A percentile compares a stretch with the other conserved stretches of the same genome.
phyloP scores from a whole-genome alignment of 2,113 vertebrate genomes.

The Desmodus rotundus region DNA sequence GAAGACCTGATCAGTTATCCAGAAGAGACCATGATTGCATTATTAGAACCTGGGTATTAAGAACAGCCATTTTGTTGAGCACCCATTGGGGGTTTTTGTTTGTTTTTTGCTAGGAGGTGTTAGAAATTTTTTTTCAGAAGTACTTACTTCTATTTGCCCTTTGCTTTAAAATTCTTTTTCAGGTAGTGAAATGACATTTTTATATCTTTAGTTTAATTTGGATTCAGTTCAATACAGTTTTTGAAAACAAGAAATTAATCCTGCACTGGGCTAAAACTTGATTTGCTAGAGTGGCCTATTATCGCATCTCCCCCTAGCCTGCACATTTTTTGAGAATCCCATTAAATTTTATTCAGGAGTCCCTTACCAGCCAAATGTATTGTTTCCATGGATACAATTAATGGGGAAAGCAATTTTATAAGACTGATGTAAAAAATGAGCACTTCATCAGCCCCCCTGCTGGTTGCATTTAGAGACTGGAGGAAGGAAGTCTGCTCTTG shows the following conservation, averaged over 20 bases:
- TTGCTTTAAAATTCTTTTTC: constrained; percentile 61
- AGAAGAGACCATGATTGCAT: constrained; percentile 63
- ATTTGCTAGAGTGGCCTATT: constrained; percentile 31
- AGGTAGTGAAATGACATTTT: constrained; percentile 70
- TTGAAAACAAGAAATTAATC: constrained; percentile 70
- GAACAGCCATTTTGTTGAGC: constrained; percentile 62
- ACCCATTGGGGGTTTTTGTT: constrained; percentile 21
- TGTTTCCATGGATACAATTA: constrained; percentile 89
- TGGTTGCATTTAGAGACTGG: constrained; percentile 73
- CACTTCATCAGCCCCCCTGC: constrained; percentile 80
- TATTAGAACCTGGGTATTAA: constrained; percentile 68
- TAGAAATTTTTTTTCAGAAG: constrained; percentile 39
- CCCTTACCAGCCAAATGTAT: constrained; percentile 81
- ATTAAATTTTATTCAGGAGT: constrained; percentile 81
- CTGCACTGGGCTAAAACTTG: constrained; percentile 56
- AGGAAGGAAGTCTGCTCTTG: constrained; percentile 62
- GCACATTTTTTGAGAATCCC: constrained; percentile 79
- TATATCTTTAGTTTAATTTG: constrained; percentile 53
- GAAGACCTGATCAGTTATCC: constrained; percentile 60
- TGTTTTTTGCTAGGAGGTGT: constrained; percentile 63
- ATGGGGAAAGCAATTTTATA: constrained; percentile 86
- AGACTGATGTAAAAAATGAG: constrained; percentile 84
- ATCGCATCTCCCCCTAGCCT: constrained; percentile 38
- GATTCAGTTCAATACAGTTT: constrained; percentile 59
- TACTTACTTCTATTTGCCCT: constrained; percentile 74